A percentile compares a stretch with the other conserved stretches of the same genome.
These are phyloP conservation scores for Hippocampus abdominalis DNA, from an alignment of 2,113 vertebrate genomes.

Conservation along the genomic window DNA sequence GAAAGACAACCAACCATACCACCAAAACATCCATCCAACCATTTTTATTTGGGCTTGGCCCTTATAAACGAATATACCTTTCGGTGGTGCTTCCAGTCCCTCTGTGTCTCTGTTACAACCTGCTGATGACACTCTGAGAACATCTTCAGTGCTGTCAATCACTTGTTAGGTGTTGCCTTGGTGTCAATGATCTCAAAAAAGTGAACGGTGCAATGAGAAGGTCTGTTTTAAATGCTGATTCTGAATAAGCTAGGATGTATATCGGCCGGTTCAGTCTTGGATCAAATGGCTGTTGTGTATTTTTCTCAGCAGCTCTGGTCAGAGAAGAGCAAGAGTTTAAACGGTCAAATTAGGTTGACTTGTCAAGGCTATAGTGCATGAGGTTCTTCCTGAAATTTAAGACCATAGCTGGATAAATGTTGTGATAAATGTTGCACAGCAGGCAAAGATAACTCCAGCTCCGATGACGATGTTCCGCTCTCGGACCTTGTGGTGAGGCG, in stretches of 20 bases:
- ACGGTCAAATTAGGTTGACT: no score
- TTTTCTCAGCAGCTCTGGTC: no score
- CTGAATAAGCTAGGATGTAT: not conserved
- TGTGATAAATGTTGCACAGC: not conserved
- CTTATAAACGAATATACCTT: not conserved
- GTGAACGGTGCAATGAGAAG: not conserved
- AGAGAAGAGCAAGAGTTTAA: no score
- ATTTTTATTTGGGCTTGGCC: not conserved
- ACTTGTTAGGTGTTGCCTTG: not conserved
- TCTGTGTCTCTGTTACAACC: not conserved
- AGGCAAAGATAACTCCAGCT: slow-evolving; percentile 31
- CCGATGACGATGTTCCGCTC: slow-evolving; percentile 40
- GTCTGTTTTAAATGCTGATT: no score
- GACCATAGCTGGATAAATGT: not conserved
- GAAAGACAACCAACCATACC: not conserved
- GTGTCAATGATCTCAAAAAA: not conserved
- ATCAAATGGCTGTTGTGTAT: not conserved
- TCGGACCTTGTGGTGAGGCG: slow-evolving; percentile 21
- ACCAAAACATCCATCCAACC: not conserved
- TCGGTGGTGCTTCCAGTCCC: not conserved
- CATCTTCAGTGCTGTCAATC: not conserved
- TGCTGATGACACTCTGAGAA: not conserved
- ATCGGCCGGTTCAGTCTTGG: not conserved
- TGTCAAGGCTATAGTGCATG: no score
- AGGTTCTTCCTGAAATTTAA: no score